A percentile compares a stretch with the other conserved stretches of the same genome.
Conservation (phyloP, 2,113 vertebrate species). For the Zapornia atra region DNA sequence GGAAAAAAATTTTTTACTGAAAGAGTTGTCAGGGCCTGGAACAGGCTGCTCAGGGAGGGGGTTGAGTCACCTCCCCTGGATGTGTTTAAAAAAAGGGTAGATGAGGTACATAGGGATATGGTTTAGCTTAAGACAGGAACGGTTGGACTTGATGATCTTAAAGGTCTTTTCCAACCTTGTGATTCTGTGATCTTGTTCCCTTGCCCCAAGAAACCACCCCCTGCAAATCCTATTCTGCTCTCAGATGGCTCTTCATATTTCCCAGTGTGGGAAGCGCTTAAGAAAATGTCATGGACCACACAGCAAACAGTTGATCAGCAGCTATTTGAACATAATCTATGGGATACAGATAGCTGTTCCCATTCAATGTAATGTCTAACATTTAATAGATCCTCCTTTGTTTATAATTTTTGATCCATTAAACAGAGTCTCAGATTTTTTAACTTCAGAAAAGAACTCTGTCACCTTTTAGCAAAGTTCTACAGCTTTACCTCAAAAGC, state of each 20-base stretch:
- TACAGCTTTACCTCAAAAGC: neutral
- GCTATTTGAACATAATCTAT: neutral
- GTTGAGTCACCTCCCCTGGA: too few species aligned
- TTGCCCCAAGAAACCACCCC: accelerated
- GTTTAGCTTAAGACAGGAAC: too few species aligned
- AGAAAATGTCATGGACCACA: neutral
- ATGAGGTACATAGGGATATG: too few species aligned
- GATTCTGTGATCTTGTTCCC: neutral
- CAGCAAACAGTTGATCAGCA: neutral
- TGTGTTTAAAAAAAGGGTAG: too few species aligned
- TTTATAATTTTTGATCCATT: neutral
- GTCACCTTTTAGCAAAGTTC: neutral
- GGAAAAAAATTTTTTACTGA: too few species aligned
- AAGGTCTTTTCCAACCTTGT: too few species aligned
- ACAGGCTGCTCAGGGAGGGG: too few species aligned
- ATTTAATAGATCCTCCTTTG: neutral
- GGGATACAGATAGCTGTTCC: neutral
- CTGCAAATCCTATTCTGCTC: neutral
- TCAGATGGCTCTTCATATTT: neutral
- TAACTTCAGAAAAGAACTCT: neutral
- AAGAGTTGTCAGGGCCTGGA: too few species aligned
- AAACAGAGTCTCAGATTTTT: neutral
- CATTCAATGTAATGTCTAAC: neutral
- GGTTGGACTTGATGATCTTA: too few species aligned
- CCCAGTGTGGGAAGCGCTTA: neutral